These are phyloP conservation scores for Pleuronectes platessa DNA, from an alignment of 2,113 vertebrate species.

Conservation along the genomic window DNA sequence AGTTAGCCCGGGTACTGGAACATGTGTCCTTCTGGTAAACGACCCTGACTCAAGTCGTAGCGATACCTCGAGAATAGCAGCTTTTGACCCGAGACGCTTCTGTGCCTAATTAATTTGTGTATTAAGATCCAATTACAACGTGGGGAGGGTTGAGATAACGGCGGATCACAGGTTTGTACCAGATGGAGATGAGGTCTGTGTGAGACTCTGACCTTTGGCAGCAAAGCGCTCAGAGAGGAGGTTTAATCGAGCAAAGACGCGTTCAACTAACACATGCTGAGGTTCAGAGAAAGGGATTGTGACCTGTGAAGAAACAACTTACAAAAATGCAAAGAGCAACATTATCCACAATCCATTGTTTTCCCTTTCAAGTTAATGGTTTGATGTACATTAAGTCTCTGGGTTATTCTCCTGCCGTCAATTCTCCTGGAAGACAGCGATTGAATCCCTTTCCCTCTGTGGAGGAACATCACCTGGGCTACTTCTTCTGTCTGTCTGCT, in stretches of 20 bases:
- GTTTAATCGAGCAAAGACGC: not conserved
- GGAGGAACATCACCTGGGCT: not conserved
- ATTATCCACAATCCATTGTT: not conserved
- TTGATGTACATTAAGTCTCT: not conserved
- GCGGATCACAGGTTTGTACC: not conserved
- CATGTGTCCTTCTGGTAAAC: not conserved
- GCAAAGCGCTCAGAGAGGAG: not conserved
- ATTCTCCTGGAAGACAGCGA: not conserved
- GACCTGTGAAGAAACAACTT: not conserved
- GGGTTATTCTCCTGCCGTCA: not conserved
- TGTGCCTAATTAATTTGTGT: not conserved
- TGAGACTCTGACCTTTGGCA: not conserved
- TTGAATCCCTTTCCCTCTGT: too few species aligned
- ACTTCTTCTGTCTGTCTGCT: not conserved
- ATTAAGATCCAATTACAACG: not conserved
- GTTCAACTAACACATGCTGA: not conserved
- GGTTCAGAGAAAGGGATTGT: not conserved
- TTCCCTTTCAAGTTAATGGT: not conserved
- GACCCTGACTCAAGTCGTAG: not conserved
- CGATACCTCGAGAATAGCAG: not conserved
- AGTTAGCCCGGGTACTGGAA: not conserved
- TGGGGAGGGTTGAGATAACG: not conserved
- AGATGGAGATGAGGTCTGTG: not conserved
- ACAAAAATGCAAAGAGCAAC: too few species aligned
- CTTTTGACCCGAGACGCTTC: not conserved